phyloP scores from a whole-genome alignment of 2,888 invertebrate genomes.

The Melanchra persicariae region DNA sequence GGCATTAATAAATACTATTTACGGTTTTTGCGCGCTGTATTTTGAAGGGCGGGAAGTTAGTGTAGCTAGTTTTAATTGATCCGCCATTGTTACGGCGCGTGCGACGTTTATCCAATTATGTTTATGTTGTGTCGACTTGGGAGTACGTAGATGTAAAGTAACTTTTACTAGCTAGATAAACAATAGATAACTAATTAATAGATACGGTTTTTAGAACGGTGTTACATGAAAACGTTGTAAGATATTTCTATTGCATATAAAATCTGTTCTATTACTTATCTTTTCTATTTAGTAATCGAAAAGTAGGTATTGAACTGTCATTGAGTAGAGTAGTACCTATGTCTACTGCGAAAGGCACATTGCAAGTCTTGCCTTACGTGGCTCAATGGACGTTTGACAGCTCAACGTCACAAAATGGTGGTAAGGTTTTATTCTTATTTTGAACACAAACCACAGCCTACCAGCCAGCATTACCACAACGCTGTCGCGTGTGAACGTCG shows the following conservation, averaged over 20 bases:
- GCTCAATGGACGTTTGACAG: slow-evolving; percentile 35
- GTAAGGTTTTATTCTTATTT: slow-evolving; percentile 49
- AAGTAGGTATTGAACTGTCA: not conserved
- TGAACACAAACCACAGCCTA: slow-evolving; percentile 41
- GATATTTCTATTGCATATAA: not conserved
- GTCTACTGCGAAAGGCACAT: not conserved
- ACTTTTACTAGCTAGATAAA: slow-evolving; percentile 29
- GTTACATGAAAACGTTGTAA: not conserved
- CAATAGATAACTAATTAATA: slow-evolving; percentile 34
- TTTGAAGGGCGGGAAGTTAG: slow-evolving; percentile 48
- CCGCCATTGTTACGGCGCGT: slow-evolving; percentile 61
- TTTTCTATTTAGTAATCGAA: not conserved
- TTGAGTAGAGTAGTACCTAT: not conserved
- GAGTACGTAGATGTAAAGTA: slow-evolving; percentile 38
- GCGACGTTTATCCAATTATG: slow-evolving; percentile 61
- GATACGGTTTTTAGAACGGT: slow-evolving; percentile 3
- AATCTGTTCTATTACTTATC: not conserved
- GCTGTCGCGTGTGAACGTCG: slow-evolving; percentile 74
- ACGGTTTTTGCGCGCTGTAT: slow-evolving; percentile 41
- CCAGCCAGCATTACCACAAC: slow-evolving; percentile 42
- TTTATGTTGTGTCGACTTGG: slow-evolving; percentile 58
- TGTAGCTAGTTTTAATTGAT: slow-evolving; percentile 60
- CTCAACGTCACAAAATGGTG: slow-evolving; percentile 41
- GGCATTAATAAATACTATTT: slow-evolving; percentile 35
- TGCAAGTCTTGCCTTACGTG: not conserved